Conservation (phyloP, 2,888 invertebrate genomes). For the Phoenoteleia sp. region DNA sequence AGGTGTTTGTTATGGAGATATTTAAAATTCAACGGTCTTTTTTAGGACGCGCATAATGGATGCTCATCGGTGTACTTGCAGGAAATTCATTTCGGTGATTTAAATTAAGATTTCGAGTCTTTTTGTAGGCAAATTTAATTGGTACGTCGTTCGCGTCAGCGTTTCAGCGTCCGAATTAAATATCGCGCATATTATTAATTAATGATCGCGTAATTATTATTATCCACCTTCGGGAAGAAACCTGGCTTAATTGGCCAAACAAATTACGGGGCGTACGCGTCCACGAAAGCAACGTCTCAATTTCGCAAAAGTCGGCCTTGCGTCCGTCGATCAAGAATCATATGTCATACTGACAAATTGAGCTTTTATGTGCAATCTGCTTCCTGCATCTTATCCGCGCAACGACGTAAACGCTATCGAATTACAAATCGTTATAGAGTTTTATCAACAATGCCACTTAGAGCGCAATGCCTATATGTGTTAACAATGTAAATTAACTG, state of each 20-base stretch:
- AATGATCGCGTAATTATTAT: constrained; percentile 2
- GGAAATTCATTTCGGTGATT: constrained; percentile 34
- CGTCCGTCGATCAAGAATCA: constrained; percentile 2
- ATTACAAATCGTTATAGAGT: constrained; percentile 3
- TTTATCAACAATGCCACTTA: not conserved
- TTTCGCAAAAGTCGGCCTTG: too few relatives aligned
- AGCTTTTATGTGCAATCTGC: not conserved
- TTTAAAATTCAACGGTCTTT: constrained; percentile 18
- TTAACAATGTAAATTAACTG: constrained; percentile 25
- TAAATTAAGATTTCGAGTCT: constrained; percentile 40
- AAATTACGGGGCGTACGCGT: not conserved
- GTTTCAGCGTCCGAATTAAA: not conserved
- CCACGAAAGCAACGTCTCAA: not conserved
- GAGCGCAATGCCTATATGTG: not conserved
- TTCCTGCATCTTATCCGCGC: constrained; percentile 3
- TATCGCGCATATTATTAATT: constrained; percentile 32
- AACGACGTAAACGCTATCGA: not conserved
- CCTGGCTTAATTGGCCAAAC: not conserved
- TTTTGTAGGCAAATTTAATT: constrained; percentile 18
- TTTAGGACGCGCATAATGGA: not conserved
- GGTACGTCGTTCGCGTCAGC: not conserved
- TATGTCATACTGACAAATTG: constrained; percentile 20
- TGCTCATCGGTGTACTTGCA: too few relatives aligned
- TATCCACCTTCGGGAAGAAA: not conserved
- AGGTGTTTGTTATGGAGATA: not conserved